Evolutionary conservation across 2,888 invertebrate genomes (phyloP).

Genomic region (Spatulosminthurus flaviceps): DNA sequence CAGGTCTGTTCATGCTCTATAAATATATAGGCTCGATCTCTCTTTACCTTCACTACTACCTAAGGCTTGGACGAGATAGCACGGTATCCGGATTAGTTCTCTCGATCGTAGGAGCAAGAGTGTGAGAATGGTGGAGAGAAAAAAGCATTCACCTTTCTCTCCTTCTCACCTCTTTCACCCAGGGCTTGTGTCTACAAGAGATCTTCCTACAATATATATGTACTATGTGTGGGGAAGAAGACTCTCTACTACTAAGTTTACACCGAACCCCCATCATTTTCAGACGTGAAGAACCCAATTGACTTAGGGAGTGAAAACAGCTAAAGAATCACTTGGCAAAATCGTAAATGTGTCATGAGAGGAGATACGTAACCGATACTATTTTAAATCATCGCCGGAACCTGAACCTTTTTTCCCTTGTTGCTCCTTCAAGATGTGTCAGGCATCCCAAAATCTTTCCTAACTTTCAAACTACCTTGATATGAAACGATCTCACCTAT

Average conservation of each 20-base stretch:
- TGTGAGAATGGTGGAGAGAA: neutral
- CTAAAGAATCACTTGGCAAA: constrained; percentile 33
- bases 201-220: too few relatives aligned
- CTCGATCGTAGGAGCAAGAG: neutral
- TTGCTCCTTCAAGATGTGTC: constrained; percentile 23
- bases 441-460: constrained; percentile 11
- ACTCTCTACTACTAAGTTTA: constrained; percentile 10
- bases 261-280: constrained; percentile 14
- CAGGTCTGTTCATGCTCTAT: neutral
- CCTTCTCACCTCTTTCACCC: neutral
- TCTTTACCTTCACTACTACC: neutral
- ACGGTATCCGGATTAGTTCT: neutral
- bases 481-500: neutral
- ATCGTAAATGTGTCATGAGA: constrained; percentile 37
- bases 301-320: constrained; percentile 17
- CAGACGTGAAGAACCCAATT: constrained; percentile 21
- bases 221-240: neutral
- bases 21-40: too few relatives aligned
- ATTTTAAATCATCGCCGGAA: constrained; percentile 28
- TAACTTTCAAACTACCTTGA: neutral
- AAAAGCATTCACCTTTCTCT: neutral
- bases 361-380: constrained; percentile 22
- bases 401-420: constrained; percentile 19
- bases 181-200: neutral
- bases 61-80: neutral